These are phyloP conservation scores for Yoshiicerus persimilis DNA, from an alignment of 1,140 invertebrate genomes.

Conservation along the genomic window DNA sequence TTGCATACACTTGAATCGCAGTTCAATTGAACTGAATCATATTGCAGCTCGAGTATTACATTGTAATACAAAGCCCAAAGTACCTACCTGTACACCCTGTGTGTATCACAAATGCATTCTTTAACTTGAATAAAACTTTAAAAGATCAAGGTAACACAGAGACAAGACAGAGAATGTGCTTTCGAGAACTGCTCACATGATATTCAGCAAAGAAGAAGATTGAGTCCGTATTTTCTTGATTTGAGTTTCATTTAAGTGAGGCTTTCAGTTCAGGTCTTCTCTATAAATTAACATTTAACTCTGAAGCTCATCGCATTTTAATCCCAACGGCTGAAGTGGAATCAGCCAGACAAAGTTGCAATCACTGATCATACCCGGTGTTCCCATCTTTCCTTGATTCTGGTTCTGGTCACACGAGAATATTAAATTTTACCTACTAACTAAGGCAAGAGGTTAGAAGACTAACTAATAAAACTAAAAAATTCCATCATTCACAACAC, in stretches of 20 bases:
- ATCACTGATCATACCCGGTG: not conserved
- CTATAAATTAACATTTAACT: slow-evolving; percentile 19
- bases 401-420: not conserved
- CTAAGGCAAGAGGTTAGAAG: not conserved
- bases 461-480: not conserved
- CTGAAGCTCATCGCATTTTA: not conserved
- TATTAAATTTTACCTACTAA: not conserved
- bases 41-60: not conserved
- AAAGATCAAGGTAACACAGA: not conserved
- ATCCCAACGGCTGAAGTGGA: not conserved
- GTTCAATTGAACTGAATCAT: slow-evolving; percentile 1
- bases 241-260: not conserved
- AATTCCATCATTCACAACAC: not conserved
- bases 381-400: no score
- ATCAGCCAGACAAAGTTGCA: not conserved
- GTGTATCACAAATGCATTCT: not conserved
- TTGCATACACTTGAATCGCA: not conserved
- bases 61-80: not conserved
- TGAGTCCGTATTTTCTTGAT: not conserved
- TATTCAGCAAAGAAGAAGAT: not conserved
- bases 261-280: not conserved
- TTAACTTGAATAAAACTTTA: not conserved
- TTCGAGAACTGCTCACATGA: not conserved
- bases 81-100: not conserved
- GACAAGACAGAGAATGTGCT: not conserved